Evolutionary conservation across 2,888 invertebrate species (phyloP).

Genomic region (Anthrax anthrax): DNA sequence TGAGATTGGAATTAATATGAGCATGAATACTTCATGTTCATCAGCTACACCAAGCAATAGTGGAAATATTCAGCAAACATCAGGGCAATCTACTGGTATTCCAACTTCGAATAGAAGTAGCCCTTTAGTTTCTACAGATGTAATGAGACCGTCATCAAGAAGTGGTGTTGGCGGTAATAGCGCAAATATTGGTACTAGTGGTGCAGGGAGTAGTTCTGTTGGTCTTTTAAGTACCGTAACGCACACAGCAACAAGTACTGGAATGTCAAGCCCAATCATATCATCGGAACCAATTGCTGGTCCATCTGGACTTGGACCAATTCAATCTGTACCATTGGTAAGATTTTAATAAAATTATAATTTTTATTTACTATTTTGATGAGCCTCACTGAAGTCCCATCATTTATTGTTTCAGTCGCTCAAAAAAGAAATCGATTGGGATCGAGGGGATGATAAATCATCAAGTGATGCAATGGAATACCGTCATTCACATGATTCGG

Average conservation of each 20-base stretch:
- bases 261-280: slow-evolving; percentile 23
- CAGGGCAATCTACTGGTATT: slow-evolving; percentile 25
- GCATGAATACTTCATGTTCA: slow-evolving; percentile 38
- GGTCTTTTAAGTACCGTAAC: slow-evolving; percentile 16
- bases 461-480: slow-evolving; percentile 65
- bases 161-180: slow-evolving; percentile 16
- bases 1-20: slow-evolving; percentile 50
- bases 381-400: neutral
- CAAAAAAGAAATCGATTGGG: slow-evolving; percentile 82
- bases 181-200: slow-evolving; percentile 17
- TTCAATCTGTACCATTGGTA: slow-evolving; percentile 81
- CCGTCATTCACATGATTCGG: slow-evolving; percentile 70
- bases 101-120: slow-evolving; percentile 17
- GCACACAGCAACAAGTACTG: slow-evolving; percentile 19
- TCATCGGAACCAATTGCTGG: slow-evolving; percentile 37
- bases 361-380: neutral
- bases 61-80: slow-evolving; percentile 30
- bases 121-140: slow-evolving; percentile 17
- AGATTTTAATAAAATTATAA: slow-evolving; percentile 24
- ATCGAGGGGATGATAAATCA: slow-evolving; percentile 63
- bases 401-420: slow-evolving; percentile 47
- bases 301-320: slow-evolving; percentile 72
- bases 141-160: slow-evolving; percentile 23
- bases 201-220: slow-evolving; percentile 10
- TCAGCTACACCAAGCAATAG: slow-evolving; percentile 29